Percentiles rank a stretch among this genome's conserved stretches.
Conservation (phyloP, 1,140 invertebrate species). For the Drosophila albomicans region DNA sequence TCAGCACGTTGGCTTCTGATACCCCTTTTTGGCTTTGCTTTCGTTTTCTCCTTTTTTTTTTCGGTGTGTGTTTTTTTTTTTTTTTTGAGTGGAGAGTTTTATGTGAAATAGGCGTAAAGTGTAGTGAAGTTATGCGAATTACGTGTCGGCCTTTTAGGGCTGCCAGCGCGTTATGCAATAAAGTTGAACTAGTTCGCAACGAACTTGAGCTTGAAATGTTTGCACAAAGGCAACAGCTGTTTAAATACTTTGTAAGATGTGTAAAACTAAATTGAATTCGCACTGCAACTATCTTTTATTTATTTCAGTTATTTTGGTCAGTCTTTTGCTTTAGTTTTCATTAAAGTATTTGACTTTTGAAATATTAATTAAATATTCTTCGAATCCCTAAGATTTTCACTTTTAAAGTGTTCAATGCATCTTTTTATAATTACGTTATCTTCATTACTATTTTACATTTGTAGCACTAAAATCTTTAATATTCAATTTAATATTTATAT, state of each 20-base stretch:
- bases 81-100: slow-evolving; percentile 49
- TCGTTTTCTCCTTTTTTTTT: not conserved
- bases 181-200: slow-evolving; percentile 21
- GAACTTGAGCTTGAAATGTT: slow-evolving; percentile 12
- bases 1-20: not conserved
- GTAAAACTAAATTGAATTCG: too few species aligned
- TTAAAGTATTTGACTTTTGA: too few species aligned
- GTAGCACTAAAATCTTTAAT: too few species aligned
- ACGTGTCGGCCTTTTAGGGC: slow-evolving; percentile 61
- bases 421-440: too few species aligned
- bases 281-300: too few species aligned
- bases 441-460: too few species aligned
- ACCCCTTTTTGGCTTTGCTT: slow-evolving; percentile 8
- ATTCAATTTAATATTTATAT: too few species aligned
- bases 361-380: too few species aligned
- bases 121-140: slow-evolving; percentile 65
- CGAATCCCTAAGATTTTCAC: too few species aligned
- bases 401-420: too few species aligned
- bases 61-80: not conserved
- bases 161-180: slow-evolving; percentile 16
- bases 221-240: not conserved
- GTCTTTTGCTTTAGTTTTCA: too few species aligned
- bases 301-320: too few species aligned
- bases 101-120: slow-evolving; percentile 77
- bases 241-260: not conserved